Percentiles rank a stretch among this genome's conserved stretches.
These are phyloP conservation scores for Zoanthus gigantus DNA, from an alignment of 92 coral and sea anemone genomes.

Conservation along the genomic window DNA sequence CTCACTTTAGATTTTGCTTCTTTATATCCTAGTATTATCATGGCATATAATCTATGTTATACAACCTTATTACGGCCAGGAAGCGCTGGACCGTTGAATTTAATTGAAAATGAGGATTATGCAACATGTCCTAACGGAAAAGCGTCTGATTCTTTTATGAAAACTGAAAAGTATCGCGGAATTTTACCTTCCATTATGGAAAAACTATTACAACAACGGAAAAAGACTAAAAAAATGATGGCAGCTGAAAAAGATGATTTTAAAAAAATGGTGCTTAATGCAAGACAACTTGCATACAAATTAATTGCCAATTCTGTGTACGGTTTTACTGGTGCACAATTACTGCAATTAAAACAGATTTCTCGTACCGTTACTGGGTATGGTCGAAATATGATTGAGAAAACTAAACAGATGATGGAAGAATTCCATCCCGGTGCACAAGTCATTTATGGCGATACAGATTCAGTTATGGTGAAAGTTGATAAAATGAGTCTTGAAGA, in stretches of 20 bases:
- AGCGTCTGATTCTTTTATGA: neutral
- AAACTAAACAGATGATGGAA: neutral
- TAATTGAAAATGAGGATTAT: neutral
- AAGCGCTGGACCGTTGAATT: neutral
- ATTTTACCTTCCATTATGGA: neutral
- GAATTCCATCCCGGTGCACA: neutral
- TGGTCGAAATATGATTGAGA: neutral
- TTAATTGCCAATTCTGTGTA: slow-evolving; percentile 1
- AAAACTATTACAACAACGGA: neutral
- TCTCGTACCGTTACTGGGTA: slow-evolving; percentile 6
- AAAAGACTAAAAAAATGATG: slow-evolving; percentile 2
- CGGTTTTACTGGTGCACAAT: slow-evolving; percentile 7
- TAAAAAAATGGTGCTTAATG: neutral
- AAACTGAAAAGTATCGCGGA: neutral
- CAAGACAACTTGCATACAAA: neutral
- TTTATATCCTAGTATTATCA: slow-evolving; percentile 1
- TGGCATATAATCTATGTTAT: neutral
- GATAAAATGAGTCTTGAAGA: neutral
- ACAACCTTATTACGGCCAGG: neutral
- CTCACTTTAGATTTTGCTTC: neutral
- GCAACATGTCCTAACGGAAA: neutral
- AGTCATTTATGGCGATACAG: neutral
- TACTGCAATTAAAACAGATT: neutral
- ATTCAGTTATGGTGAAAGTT: neutral
- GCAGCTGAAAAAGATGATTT: slow-evolving; percentile 16